Percentiles rank a stretch among this genome's conserved stretches.
These are phyloP conservation scores for Todus mexicanus DNA, from an alignment of 2,797 vertebrate species.

Conservation along the genomic window DNA sequence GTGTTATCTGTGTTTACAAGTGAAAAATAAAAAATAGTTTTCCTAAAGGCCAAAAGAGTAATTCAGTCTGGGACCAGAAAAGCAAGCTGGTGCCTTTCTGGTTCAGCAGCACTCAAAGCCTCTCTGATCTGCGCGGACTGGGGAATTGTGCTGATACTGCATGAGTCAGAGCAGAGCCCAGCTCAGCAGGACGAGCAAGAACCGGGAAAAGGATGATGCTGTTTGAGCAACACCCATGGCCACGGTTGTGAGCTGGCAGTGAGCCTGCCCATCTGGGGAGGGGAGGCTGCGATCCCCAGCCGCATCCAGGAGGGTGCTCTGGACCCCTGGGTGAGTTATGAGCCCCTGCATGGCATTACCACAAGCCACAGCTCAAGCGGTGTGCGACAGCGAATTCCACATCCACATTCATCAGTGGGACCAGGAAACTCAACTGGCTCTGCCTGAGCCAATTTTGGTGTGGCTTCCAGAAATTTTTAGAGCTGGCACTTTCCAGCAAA, in stretches of 20 bases:
- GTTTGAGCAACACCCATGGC: not conserved
- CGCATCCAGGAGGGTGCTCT: not conserved
- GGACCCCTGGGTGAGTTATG: rapidly evolving
- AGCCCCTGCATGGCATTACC: not conserved
- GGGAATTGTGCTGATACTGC: constrained; percentile 51
- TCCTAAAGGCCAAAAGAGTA: constrained; percentile 5
- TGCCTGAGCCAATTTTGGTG: not conserved
- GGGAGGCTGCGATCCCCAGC: rapidly evolving
- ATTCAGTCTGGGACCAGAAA: constrained; percentile 49
- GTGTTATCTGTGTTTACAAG: constrained; percentile 26
- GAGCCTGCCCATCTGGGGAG: rapidly evolving
- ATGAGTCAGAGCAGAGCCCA: constrained; percentile 56
- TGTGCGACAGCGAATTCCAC: not conserved
- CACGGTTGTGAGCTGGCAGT: rapidly evolving
- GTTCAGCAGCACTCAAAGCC: constrained; percentile 58
- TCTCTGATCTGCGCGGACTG: constrained; percentile 33
- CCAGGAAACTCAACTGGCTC: not conserved
- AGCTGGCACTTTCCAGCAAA: not conserved
- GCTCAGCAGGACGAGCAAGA: constrained; percentile 53
- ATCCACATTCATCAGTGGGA: not conserved
- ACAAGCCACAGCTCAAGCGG: not conserved
- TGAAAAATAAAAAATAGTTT: not conserved
- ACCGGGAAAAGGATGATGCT: not conserved
- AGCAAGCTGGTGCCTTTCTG: constrained; percentile 13
- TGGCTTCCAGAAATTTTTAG: rapidly evolving